Percentiles rank a stretch among this genome's conserved stretches.
phyloP scores from a whole-genome alignment of 2,797 vertebrate genomes.

The Microctenopoma stevenorrisi region DNA sequence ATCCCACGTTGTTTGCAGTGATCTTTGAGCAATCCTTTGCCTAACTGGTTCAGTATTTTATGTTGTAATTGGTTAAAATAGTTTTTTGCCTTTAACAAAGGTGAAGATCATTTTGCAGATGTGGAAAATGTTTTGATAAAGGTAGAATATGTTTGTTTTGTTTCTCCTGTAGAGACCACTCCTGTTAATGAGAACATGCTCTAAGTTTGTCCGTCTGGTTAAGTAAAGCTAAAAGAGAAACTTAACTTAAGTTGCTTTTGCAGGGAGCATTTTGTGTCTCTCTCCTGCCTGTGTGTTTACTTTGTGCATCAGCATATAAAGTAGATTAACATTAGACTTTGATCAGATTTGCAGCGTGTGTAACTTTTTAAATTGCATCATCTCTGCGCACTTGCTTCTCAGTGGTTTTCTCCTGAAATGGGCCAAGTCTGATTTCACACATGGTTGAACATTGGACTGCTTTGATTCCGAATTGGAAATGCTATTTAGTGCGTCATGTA shows the following conservation, averaged over 20 bases:
- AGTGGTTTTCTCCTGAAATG: constrained; percentile 50
- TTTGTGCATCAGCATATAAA: constrained; percentile 36
- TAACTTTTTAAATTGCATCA: constrained; percentile 62
- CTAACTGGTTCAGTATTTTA: background rate
- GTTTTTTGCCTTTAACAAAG: background rate
- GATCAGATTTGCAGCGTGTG: constrained; percentile 60
- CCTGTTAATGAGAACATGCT: constrained; percentile 8
- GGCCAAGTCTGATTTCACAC: constrained; percentile 66
- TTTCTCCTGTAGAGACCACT: background rate
- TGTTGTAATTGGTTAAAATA: background rate
- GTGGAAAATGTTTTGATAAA: background rate
- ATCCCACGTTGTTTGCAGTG: background rate
- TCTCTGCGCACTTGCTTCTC: constrained; percentile 48
- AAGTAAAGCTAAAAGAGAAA: constrained; percentile 22
- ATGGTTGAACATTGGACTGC: constrained; percentile 50
- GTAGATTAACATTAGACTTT: constrained; percentile 61
- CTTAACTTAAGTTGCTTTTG: constrained; percentile 7
- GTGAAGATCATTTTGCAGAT: background rate
- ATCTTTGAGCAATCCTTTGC: background rate
- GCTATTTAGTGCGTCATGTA: constrained; percentile 49
- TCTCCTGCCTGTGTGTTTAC: constrained; percentile 39
- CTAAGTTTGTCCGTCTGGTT: constrained; percentile 15
- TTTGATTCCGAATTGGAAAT: constrained; percentile 62
- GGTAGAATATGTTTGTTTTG: background rate
- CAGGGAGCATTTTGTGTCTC: constrained; percentile 11